These are phyloP conservation scores for Procambarus clarkii DNA, from an alignment of 1,140 invertebrate genomes.

Conservation along the genomic window DNA sequence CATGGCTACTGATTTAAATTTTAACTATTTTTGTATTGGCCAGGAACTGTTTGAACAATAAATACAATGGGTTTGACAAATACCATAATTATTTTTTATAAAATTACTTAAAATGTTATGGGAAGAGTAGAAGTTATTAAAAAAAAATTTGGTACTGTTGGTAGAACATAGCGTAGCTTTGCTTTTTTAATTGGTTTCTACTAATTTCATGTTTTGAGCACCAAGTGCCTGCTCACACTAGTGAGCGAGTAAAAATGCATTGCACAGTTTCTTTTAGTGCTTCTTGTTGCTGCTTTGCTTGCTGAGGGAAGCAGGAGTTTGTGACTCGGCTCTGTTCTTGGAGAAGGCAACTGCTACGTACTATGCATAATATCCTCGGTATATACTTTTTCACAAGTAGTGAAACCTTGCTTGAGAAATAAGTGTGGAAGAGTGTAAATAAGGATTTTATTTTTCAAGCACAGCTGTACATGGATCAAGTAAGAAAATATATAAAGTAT, in stretches of 20 bases:
- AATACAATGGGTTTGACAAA: not conserved
- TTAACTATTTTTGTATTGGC: no score
- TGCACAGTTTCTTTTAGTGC: conserved; percentile 38
- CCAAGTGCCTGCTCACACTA: conserved; percentile 51
- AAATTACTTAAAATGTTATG: no score
- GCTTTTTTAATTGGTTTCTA: not conserved
- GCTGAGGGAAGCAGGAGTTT: not conserved
- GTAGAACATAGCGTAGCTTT: not conserved
- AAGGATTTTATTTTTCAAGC: conserved; percentile 53
- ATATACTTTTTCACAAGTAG: conserved; percentile 16
- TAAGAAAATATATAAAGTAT: conserved; percentile 27
- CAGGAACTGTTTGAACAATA: not conserved
- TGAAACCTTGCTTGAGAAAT: conserved; percentile 21
- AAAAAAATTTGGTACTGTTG: not conserved
- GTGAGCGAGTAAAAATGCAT: conserved; percentile 23
- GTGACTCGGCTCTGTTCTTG: conserved; percentile 1
- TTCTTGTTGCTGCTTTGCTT: conserved; percentile 6
- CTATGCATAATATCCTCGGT: conserved; percentile 3
- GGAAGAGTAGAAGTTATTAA: no score
- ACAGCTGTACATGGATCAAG: conserved; percentile 39
- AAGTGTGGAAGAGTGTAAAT: conserved; percentile 23
- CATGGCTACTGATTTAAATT: no score
- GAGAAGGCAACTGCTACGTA: conserved; percentile 14
- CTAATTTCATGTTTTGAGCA: conserved; percentile 13
- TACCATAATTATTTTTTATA: not conserved